These are phyloP conservation scores for Oostethus manadensis DNA, from an alignment of 2,113 vertebrate genomes.

Conservation along the genomic window DNA sequence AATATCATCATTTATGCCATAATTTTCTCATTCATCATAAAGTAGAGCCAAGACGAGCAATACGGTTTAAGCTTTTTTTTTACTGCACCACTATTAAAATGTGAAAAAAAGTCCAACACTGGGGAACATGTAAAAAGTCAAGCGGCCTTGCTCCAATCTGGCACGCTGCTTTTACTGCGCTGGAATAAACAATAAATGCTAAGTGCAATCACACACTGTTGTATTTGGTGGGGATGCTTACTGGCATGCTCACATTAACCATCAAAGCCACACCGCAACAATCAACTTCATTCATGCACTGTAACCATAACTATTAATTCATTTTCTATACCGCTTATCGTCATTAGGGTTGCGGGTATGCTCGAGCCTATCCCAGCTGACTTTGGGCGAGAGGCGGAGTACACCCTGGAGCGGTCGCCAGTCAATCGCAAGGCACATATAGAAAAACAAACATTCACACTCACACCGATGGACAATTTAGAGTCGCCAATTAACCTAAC, in stretches of 20 bases:
- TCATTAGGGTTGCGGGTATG: no score
- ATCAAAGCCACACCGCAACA: background rate
- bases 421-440: no score
- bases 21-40: background rate
- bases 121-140: conserved; percentile 26
- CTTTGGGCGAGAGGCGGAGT: no score
- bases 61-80: background rate
- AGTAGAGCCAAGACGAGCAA: background rate
- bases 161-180: background rate
- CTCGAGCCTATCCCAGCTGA: no score
- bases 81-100: background rate
- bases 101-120: conserved; percentile 20
- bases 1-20: background rate
- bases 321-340: no score
- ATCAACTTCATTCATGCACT: background rate
- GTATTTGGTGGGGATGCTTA: no score
- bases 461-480: no score
- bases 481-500: no score
- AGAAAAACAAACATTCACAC: no score
- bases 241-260: no score
- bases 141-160: conserved; percentile 4
- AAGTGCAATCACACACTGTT: conserved; percentile 1
- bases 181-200: conserved; percentile 24
- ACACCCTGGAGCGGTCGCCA: no score
- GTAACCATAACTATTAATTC: conserved; percentile 3